Evolutionary conservation across 2,797 vertebrate genomes (phyloP), one percentile per base, ranked within the genome.

Genomic region (Diceros bicornis): DNA sequence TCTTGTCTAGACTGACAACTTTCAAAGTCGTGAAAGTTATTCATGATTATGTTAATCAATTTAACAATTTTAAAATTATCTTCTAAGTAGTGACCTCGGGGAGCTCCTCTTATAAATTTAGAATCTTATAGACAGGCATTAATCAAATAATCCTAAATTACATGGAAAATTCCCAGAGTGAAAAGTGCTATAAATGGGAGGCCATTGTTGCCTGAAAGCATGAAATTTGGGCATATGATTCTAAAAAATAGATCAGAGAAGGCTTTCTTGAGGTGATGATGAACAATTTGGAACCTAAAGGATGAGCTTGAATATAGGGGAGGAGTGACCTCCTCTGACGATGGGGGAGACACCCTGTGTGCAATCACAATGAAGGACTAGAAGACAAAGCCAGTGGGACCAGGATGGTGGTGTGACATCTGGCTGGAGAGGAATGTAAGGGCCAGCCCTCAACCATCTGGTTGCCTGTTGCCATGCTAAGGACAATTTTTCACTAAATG

Each of bases 331-430:
- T 61, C 18, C 66, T 71, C 16, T 57, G 41, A 29, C 14, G 1
- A 0, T 10, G 3, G 47, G 34, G 21, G 20, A 55, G 34, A 3
- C 1, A 17, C 29, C 21, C 2, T 37, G 7, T 21, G 10, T 23
- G 34, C 6, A 20, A 37, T 21, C 10, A 5, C 52, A 41, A 2
- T 20, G 13, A 41, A 4, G 41, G 41, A 9, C 4, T 1, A 14
- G 32, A 77, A 55, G 34, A 11, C 57, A 25, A 57, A n/a, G 23
- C 0, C 10, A 29, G 8, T 9, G 23, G 2, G 21, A 4, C 62
- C 12, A 5, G 10, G 17, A 66, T 14, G n/a, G 6, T 47, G 20
- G 3, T 9, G 32, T 6, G 9, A 3, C 47, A 0, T 6, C 4
- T 64, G 20, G n/a, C 83, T 61, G 37, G 18, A 69, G 81, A 61